Base-by-base conservation (phyloP, 2,797 vertebrate species). In the Rhynchonycteris naso region DNA sequence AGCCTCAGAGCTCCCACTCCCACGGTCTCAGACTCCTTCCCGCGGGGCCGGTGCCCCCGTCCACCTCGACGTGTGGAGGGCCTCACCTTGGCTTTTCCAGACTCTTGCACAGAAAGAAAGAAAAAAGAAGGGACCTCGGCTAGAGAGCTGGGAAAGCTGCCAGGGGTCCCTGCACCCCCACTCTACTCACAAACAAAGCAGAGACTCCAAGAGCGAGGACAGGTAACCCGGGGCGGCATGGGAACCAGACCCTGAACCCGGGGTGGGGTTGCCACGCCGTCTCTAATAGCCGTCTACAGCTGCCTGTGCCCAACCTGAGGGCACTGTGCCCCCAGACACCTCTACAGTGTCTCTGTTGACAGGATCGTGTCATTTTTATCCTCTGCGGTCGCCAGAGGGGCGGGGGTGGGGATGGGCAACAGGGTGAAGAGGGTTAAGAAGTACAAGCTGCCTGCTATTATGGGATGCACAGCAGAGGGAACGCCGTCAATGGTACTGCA, bases 31-130 rank as follows among this genome's bases (percentile, higher is more conserved):
- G 4, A 14, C 15, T 24, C 58, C 43, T 65, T 76, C 35, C 10
- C 43, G 59, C n/a, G 24, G 3, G 6, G 2, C 18, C 1, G 0
- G 14, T 14, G 10, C 3, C 8, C 4, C 21, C 8, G 4, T 13
- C 9, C n/a, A 13, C 15, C 18, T 50, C 1, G 54, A n/a, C 15
- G 9, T 76, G 75, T 18, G 24, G 14, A n/a, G 33, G 18, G 0
- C 21, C 19, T 82, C 26, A 11, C 0, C 0, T 21, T 38, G 68
- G 52, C 18, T 88, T 81, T 81, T 14, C 54, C n/a, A 74, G 56
- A 12, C 66, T 61, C 28, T 68, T 35, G 30, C 10, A 21, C 4
- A 21, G 43, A 47, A 65, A 58, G 10, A 80, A 38, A 59, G 1
- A 13, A 65, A n/a, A 3, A 19, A 66, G n/a, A 82, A 35, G 19